Evolutionary conservation across 2,113 vertebrate genomes (phyloP).

Genomic region (Platycercus adscitus): DNA sequence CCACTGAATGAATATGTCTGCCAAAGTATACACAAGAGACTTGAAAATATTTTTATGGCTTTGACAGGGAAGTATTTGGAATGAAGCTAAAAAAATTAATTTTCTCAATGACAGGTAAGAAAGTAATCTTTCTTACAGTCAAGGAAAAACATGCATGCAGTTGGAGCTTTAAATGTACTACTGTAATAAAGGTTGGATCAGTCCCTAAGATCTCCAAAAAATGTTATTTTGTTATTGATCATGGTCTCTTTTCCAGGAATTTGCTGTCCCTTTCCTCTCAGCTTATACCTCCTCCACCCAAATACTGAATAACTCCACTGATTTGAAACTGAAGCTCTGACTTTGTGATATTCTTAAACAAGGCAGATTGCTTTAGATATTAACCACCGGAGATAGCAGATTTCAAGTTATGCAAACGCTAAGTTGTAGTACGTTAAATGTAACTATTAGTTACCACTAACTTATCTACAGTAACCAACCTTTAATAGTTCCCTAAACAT

Average conservation of each 20-base stretch:
- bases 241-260: background rate
- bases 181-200: background rate
- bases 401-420: fast-evolving
- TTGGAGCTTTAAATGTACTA: background rate
- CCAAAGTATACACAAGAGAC: background rate
- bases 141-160: background rate
- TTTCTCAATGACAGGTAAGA: background rate
- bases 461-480: background rate
- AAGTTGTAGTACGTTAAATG: background rate
- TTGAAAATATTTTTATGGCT: background rate
- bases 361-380: background rate
- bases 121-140: background rate
- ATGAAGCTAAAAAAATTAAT: background rate
- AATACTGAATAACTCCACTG: background rate
- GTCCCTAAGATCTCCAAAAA: background rate
- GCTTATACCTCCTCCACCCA: background rate
- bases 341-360: background rate
- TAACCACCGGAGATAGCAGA: background rate
- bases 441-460: background rate
- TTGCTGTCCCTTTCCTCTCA: background rate
- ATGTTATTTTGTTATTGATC: background rate
- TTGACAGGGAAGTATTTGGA: background rate
- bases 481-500: background rate
- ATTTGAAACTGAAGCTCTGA: background rate
- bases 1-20: background rate